Evolutionary conservation across 2,797 vertebrate species (phyloP), one percentile per base, ranked within the genome.

Genomic region (Melanitta fusca): DNA sequence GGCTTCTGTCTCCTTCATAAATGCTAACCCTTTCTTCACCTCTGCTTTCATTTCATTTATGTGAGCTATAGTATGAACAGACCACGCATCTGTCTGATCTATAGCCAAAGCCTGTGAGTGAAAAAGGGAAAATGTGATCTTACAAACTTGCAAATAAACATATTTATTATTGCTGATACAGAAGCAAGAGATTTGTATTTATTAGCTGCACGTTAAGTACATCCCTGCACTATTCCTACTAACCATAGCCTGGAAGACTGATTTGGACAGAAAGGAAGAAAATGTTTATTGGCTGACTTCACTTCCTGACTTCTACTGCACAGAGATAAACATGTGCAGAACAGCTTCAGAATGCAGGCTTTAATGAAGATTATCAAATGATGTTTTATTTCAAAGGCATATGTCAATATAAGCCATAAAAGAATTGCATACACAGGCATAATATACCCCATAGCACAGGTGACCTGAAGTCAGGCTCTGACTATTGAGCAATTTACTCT

Each of bases 21-120:
- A 99, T 73, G 98, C 97, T 89, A 99, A 64, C 7, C 99, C 99
- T 13, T 98, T 98, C 89, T 98, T 97, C 95, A 99, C 36, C 69
- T 99, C 98, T 1, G 98, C 99, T 85, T 95, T 99, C 99, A 99
- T 99, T 97, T 99, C 99, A 39, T 98, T 98, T 38, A 99, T 54
- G 4, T 99, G 99, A 43, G 99, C 99, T 1, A 99, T 24, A 5
- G 99, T 96, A 88, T 99, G 99, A 64, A 98, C 98, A 6, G 98
- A 97, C 99, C 99, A 99, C 0, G 98, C 98, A 0, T 99, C 99
- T 0, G 97, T 98, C 1, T 96, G 98, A 65, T 98, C 97, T 86
- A 99, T 47, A 57, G 98, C 94, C 41, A 99, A 97, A 43, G 98
- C 99, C 99, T 99, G 1, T 0, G 6, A 64, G 14, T 32, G 61